Base-by-base conservation (phyloP, 2,113 vertebrate species). In the Osmerus mordax region DNA sequence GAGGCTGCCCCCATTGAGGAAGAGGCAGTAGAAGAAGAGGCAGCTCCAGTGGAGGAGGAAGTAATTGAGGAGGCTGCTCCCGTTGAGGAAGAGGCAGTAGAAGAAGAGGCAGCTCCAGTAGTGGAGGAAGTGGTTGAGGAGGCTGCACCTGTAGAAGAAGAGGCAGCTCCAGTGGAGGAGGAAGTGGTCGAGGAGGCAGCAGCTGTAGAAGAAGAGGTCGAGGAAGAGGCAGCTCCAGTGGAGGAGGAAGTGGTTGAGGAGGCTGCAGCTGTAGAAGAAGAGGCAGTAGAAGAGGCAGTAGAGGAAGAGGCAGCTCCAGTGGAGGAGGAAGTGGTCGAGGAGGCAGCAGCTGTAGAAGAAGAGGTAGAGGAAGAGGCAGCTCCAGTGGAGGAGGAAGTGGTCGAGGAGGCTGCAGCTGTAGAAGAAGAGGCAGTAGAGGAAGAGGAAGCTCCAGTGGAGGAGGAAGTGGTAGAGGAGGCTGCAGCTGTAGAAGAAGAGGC, bases 401-500 rank as follows among this genome's bases (percentile, higher is more conserved):
- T 53, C 9, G 81, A 68, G 51, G 69, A 73, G 25, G 29, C 51
- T 36, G 29, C 62, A 2, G 29, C 41, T 32, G 60, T 32, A 28
- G 70, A 62, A 28, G 77, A 77, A 68, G 70, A 86, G 89, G 23
- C 13, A 15, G 41, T 61, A 3, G 82, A 54, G 13, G 75, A 72
- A 3, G 65, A 9, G 2, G 65, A 2, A 28, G 25, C 25, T 28
- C 25, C 25, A 28, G 25, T 65, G 19, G 81, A 82, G n/a, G 68
- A 69, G 28, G 56, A 3, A 7, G 67, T 58, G 14, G 75, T 69
- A 2, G 71, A 70, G 36, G 1, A 16, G 2, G 64, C 9, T 0
- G 18, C 41, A 19, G 66, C 8, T n/a, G 55, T 16, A 11, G 80
- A n/a, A 32, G 61, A 41, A 16, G 64, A 71, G 58, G 68, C 53